Evolutionary conservation across 2,888 invertebrate species (phyloP), one percentile per base, ranked within the genome.

Genomic region (Pheosia tremula): DNA sequence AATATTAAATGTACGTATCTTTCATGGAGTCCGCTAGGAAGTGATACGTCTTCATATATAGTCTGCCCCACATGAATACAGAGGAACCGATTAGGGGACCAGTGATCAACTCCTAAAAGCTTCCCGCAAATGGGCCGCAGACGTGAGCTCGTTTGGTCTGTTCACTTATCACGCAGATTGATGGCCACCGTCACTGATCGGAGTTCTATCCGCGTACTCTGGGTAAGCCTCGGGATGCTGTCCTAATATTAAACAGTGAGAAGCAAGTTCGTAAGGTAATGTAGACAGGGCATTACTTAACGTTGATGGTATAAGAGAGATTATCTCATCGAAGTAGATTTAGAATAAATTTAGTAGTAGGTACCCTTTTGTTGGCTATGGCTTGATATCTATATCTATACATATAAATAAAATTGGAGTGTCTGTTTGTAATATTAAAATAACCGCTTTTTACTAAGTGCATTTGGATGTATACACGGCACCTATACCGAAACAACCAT

Each of bases 51-150:
- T 50, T 24, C 3, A 24, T 50, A 50, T 50, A 24, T 24, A 50
- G 50, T 50, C 24, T 50, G 47, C 47, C 50, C 50, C 24, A 24
- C 24, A 50, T 50, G 50, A 50, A 50, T 50, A 50, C 53, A 53
- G 37, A 53, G 53, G 37, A 37, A 37, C 37, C 53, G 37, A 53
- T 53, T 53, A 53, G 11, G 37, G 24, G 53, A 53, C 53, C 53
- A 11, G 37, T 37, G 37, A 53, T 53, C 53, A 53, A 50, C 50
- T 24, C 50, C 50, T 50, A 50, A 50, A 53, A 53, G 53, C 37
- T 53, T 53, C 36, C 53, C 37, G 9, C 53, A 53, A 53, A 53
- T 53, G 53, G 53, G 53, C 53, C 53, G 53, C 37, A 53, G 37
- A 53, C 53, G 53, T 53, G 53, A 53, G 53, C 53, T 53, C 53